These are phyloP conservation scores for Lordiphosa collinella DNA, from an alignment of 1,140 invertebrate genomes.

Conservation along the genomic window DNA sequence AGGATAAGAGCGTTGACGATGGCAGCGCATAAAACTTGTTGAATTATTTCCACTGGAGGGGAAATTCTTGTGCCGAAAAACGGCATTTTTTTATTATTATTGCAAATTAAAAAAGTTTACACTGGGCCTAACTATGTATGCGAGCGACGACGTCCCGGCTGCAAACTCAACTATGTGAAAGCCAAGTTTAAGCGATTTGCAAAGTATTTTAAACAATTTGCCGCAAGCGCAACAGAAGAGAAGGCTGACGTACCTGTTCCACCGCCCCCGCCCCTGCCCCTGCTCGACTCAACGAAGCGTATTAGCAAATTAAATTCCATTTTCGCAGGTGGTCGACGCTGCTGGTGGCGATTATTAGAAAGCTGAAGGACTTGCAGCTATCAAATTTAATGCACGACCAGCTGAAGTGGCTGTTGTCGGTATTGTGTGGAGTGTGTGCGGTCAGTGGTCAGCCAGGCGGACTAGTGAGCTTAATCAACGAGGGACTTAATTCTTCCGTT, in stretches of 20 bases:
- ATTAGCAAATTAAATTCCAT: constrained; percentile 70
- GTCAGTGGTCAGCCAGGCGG: constrained; percentile 30
- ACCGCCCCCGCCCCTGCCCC: not conserved
- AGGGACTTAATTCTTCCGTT: not conserved
- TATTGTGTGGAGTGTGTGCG: not conserved
- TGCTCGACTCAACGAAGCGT: constrained; percentile 22
- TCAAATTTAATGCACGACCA: constrained; percentile 42
- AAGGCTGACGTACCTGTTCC: constrained; percentile 27
- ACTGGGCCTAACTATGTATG: constrained; percentile 65
- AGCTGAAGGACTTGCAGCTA: constrained; percentile 35
- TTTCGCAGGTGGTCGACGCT: constrained; percentile 37
- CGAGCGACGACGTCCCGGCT: constrained; percentile 13
- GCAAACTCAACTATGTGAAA: constrained; percentile 58
- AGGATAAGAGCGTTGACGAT: constrained; percentile 25
- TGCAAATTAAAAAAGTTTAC: constrained; percentile 76
- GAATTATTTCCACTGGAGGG: constrained; percentile 61
- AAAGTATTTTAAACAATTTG: constrained; percentile 67
- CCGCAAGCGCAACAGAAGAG: constrained; percentile 39
- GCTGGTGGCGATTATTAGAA: constrained; percentile 41
- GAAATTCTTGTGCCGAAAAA: constrained; percentile 37
- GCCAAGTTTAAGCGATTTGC: constrained; percentile 59
- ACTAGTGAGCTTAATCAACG: constrained; percentile 16
- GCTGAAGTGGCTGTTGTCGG: not conserved
- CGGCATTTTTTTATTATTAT: constrained; percentile 72
- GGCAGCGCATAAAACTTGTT: constrained; percentile 69